Base-by-base conservation (phyloP, 2,888 invertebrate genomes). In the Sinelater perroti region DNA sequence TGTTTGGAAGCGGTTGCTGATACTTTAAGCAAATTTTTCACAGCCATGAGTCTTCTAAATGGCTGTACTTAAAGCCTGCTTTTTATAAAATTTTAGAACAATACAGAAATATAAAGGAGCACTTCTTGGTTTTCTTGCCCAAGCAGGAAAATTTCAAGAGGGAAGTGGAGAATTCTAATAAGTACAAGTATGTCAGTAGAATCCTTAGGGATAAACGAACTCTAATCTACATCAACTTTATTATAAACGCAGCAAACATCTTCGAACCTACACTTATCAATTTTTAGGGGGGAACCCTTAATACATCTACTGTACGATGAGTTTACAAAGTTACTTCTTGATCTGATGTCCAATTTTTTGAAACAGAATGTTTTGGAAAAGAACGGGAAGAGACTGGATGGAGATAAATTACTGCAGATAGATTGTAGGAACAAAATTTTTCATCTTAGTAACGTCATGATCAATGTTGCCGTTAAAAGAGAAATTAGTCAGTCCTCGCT, bases 341-440 rank as follows among this genome's bases (percentile, higher is more conserved):
- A 57, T 5, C 26, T 57, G 11, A 57, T 57, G 57, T 33, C 45
- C 5, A 52, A 57, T 16, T 57, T 57, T 47, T 24, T 57, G 18
- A 57, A 57, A 18, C 52, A 30, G 1, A 57, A 28, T 17, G 18
- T 52, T 1, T n/a, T 57, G 2, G 35, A 40, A 11, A 52, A 14
- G 30, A 30, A 26, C 10, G 57, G 52, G 1, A 57, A 57, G 11
- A 46, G 35, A 21, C 18, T 52, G 14, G 52, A 57, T 4, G 57
- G 57, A 7, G 57, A 57, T 2, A 42, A 13, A 21, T 17, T 57
- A 17, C 14, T 30, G 2, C 18, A 40, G 33, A 52, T 57, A 14
- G 52, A 57, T 26, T 52, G 52, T 10, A 38, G 52, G 11, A 57
- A 57, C 28, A 42, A 31, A 6, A 46, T 47, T 11, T 47, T 57